A percentile compares a stretch with the other conserved stretches of the same genome.
Evolutionary conservation across 2,888 invertebrate genomes (phyloP).

Genomic region (Dyspetes luteomarginatus): DNA sequence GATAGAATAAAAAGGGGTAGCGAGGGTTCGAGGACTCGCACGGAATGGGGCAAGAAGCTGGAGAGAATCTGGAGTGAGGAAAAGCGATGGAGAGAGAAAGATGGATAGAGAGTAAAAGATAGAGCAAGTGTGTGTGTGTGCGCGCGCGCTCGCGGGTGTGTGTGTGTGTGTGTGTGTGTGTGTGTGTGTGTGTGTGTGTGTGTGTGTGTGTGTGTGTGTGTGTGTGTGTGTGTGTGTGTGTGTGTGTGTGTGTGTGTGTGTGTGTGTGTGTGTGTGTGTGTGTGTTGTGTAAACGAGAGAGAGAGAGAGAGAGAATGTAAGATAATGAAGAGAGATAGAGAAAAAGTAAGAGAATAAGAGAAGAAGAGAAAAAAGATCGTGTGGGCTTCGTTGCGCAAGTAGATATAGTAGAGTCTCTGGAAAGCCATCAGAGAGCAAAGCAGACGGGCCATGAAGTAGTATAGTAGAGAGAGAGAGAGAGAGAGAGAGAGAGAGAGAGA

Average conservation of each 20-base stretch:
- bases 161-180: no score
- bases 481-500: no score
- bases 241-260: no score
- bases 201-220: no score
- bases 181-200: no score
- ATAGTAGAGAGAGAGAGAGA: constrained; percentile 46
- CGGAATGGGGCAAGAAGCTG: constrained; percentile 38
- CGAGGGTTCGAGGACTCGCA: constrained; percentile 5
- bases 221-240: no score
- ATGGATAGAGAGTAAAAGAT: neutral
- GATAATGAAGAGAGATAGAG: constrained; percentile 21
- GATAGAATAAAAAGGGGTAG: neutral
- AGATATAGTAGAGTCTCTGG: constrained; percentile 57
- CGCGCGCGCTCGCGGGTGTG: no score
- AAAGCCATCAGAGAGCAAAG: constrained; percentile 58
- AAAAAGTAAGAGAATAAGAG: constrained; percentile 9
- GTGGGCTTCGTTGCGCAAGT: constrained; percentile 56
- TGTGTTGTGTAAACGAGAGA: constrained; percentile 61
- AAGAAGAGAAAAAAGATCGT: constrained; percentile 32
- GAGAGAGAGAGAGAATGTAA: constrained; percentile 62
- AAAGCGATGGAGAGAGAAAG: constrained; percentile 4
- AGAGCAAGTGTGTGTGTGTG: no score
- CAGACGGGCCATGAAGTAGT: constrained; percentile 54
- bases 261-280: no score
- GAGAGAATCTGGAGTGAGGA: constrained; percentile 14